Evolutionary conservation across 2,797 vertebrate genomes (phyloP).

Genomic region (Myripristis murdjan): DNA sequence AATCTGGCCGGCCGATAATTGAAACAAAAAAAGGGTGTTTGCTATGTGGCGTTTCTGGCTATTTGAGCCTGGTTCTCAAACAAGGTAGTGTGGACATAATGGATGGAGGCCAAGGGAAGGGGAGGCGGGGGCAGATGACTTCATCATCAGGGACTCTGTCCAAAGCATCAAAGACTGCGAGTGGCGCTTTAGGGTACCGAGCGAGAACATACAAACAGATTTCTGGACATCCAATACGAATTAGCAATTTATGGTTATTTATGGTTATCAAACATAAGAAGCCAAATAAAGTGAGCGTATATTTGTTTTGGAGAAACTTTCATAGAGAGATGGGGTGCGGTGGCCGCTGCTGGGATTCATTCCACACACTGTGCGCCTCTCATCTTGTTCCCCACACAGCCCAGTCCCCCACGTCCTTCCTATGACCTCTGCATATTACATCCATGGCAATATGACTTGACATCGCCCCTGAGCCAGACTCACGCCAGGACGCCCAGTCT

Average conservation of each 20-base stretch:
- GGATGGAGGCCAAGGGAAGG: constrained; percentile 72
- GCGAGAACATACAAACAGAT: constrained; percentile 49
- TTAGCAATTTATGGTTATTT: too few species aligned
- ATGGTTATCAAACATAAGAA: too few species aligned
- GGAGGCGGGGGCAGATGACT: constrained; percentile 74
- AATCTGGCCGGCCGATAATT: constrained; percentile 68
- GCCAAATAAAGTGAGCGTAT: neutral
- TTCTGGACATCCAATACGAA: constrained; percentile 32
- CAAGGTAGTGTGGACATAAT: constrained; percentile 79
- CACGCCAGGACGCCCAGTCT: constrained; percentile 39
- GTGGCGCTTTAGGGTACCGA: constrained; percentile 47
- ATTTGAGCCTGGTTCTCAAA: constrained; percentile 74
- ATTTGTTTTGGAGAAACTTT: neutral
- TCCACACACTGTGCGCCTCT: neutral
- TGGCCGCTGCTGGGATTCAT: neutral
- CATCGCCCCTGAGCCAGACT: constrained; percentile 25
- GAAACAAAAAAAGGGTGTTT: constrained; percentile 72
- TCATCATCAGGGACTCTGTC: constrained; percentile 74
- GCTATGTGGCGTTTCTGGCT: constrained; percentile 71
- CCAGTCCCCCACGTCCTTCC: constrained; percentile 42
- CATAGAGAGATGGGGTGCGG: neutral
- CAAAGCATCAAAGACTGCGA: constrained; percentile 70
- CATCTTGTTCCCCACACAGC: constrained; percentile 27
- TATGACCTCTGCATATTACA: constrained; percentile 49
- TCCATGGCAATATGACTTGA: constrained; percentile 52